Evolutionary conservation across 2,888 invertebrate genomes (phyloP), one percentile per base, ranked within the genome.

Genomic region (Junonia oenone): DNA sequence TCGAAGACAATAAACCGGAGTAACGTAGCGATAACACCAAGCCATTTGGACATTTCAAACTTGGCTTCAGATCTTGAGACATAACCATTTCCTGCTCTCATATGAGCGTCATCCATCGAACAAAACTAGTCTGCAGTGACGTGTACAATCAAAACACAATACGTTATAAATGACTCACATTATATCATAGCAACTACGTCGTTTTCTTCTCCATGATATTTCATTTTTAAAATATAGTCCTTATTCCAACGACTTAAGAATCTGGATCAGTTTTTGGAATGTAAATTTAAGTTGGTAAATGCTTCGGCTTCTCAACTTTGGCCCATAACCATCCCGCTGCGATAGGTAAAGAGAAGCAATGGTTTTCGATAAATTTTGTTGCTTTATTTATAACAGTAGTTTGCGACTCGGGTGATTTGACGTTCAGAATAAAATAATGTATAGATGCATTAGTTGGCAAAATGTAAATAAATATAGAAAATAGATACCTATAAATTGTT

Each of bases 61-160:
- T 78, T 78, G 68, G 71, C 69, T 73, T 71, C 76, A 72, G 71
- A 77, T 76, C 76, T 46, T 37, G 33, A 29, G 48, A 27, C 43
- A 54, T 48, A 54, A 48, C 54, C 29, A 61, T 61, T 61, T 61
- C 61, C 61, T 58, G 45, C 35, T 57, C 49, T 71, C 83, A 76
- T 81, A 76, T 68, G 72, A 72, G 65, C 68, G 68, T 69, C 77
- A 83, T 83, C 76, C 76, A 75, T 82, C 71, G 68, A 67, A 75
- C 66, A 70, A 72, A 79, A 81, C 85, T 80, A 81, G 68, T 71
- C 78, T 75, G 75, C 76, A 75, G 74, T 79, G 80, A 85, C 83
- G 74, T 76, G 67, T 69, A 72, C 83, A 83, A 89, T 90, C 89
- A 88, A 86, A 88, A 82, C 79, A 90, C 89, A 90, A 90, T 89